Percentiles rank a stretch among this genome's conserved stretches.
Conservation (phyloP, 2,888 invertebrate genomes). For the Nomada goodeniana region DNA sequence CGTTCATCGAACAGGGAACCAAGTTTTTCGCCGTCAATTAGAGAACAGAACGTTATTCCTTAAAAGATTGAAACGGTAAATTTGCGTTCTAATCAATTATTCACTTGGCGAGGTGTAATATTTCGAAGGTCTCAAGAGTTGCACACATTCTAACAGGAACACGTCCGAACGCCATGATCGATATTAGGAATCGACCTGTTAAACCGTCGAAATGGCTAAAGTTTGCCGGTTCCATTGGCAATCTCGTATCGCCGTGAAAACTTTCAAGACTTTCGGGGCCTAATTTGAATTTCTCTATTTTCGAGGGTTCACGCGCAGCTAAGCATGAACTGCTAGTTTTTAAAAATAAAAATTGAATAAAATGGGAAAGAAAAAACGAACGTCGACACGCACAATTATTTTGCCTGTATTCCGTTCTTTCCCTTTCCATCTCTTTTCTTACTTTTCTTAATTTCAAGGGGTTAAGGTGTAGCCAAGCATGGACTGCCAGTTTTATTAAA, state of each 20-base stretch:
- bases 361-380: not conserved
- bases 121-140: conserved; percentile 1
- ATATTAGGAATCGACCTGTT: conserved; percentile 48
- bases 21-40: too few relatives aligned
- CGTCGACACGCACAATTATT: too few relatives aligned
- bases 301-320: not conserved
- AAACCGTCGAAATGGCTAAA: conserved; percentile 41
- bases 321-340: not conserved
- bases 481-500: too few relatives aligned
- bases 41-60: not conserved
- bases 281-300: conserved; percentile 34
- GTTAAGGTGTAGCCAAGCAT: too few relatives aligned
- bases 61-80: not conserved
- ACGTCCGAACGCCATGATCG: conserved; percentile 28
- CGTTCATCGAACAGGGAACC: not conserved
- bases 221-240: conserved; percentile 32
- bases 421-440: too few relatives aligned
- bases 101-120: not conserved
- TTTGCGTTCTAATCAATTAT: conserved; percentile 23
- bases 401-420: too few relatives aligned
- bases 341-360: not conserved
- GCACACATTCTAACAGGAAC: not conserved
- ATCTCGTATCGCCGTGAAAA: conserved; percentile 13
- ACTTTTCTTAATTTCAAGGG: too few relatives aligned
- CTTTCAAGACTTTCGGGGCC: conserved; percentile 19